Base-by-base conservation (phyloP, 1,140 invertebrate genomes). In the Neuroterus valhalla region DNA sequence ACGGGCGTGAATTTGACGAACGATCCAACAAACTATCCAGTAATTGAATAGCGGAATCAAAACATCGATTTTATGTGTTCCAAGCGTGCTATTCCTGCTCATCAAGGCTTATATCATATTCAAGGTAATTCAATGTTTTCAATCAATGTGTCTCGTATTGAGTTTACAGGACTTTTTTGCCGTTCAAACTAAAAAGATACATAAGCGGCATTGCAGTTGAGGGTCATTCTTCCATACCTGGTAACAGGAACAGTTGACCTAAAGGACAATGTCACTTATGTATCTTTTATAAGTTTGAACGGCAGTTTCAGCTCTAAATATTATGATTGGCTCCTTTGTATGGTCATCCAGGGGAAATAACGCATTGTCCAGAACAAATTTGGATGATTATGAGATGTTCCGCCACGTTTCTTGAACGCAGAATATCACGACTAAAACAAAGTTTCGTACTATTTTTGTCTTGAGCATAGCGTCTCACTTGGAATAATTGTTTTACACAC, bases 21-120 rank as follows among this genome's bases (percentile, higher is more conserved):
- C 10, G 48, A 70, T 38, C 19, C 50, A 12, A 19, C 38, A 17
- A 67, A 11, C 10, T 46, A 42, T 55, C 14, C 44, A 42, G 66
- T 78, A 72, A 78, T 78, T 78, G 68, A 72, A 72, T 76, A 44
- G 15, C n/a, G 19, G 42, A 19, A 31, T 12, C 38, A n/a, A 55
- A 48, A 46, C 19, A 69, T 26, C 19, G 19, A 50, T 45, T 42
- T 26, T 71, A 23, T 70, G 46, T 17, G 4, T 17, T 15, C 44
- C 26, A 1, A 72, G 14, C 52, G 43, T 23, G 12, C 38, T 55
- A n/a, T 38, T 55, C 52, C 52, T 3, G 10, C 12, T 23, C 52
- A 55, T 55, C 23, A 31, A 38, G 31, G 31, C 31, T 38, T 10
- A 5, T 38, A 38, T 38, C 31, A 38, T 38, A 38, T 38, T 38